Conservation (phyloP, 2,888 invertebrate genomes). For the Parascotia fuliginaria region DNA sequence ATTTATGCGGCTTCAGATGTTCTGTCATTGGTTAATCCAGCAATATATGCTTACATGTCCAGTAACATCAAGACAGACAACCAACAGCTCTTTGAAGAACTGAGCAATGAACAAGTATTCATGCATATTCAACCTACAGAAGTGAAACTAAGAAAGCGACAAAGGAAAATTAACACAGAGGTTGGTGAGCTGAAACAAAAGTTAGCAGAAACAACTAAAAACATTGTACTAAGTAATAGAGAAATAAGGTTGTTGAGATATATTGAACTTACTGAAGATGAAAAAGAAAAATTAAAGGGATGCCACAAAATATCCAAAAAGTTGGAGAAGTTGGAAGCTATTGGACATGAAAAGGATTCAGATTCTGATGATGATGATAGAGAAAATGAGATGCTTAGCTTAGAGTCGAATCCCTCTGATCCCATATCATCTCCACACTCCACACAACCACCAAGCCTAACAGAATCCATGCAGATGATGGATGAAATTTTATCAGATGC, state of each 20-base stretch:
- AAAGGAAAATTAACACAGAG: constrained; percentile 96
- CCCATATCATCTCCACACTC: constrained; percentile 90
- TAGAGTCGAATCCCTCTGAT: constrained; percentile 93
- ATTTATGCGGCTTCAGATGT: constrained; percentile 96
- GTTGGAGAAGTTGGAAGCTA: constrained; percentile 94
- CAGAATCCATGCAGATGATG: constrained; percentile 96
- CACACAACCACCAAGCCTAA: constrained; percentile 92
- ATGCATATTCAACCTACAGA: constrained; percentile 94
- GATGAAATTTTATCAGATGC: constrained; percentile 93
- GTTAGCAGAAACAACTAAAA: constrained; percentile 92
- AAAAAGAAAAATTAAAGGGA: constrained; percentile 95
- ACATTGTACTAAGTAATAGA: constrained; percentile 95
- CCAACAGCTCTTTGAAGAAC: constrained; percentile 90
- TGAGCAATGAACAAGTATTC: constrained; percentile 95
- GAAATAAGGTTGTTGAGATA: constrained; percentile 95
- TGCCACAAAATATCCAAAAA: constrained; percentile 97
- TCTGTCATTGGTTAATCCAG: constrained; percentile 93
- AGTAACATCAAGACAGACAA: constrained; percentile 90
- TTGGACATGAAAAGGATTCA: constrained; percentile 91
- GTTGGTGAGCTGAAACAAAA: constrained; percentile 94
- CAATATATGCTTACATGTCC: constrained; percentile 89
- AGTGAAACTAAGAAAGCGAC: constrained; percentile 94
- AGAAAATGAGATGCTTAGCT: constrained; percentile 91
- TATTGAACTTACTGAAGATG: constrained; percentile 95
- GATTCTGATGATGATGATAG: constrained; percentile 91